Base-by-base conservation (phyloP, 2,888 invertebrate species). In the Lomographa bimaculata region DNA sequence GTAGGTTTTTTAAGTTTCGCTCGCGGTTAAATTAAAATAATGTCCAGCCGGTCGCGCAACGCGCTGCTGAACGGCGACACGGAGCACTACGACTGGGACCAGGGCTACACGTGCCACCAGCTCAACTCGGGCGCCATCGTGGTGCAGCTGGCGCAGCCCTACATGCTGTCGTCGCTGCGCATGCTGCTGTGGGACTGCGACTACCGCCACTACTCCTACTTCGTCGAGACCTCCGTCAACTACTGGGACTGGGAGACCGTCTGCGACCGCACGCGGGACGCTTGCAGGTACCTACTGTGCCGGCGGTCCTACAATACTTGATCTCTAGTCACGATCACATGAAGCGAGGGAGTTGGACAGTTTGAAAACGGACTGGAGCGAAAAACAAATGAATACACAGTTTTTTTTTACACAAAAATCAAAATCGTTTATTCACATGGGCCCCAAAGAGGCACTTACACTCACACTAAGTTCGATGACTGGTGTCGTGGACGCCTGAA, bases 161-260 rank as follows among this genome's bases (percentile, higher is more conserved):
- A 97, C 79, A 91, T 97, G 70, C 93, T 99, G 47, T 93, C 94
- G 38, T 97, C 97, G 12, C 93, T 99, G 91, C 93, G 97, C 81
- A 86, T 99, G 71, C 89, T 99, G 57, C 90, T 99, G 47, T 99
- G 99, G 99, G 99, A 99, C 89, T 98, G 98, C 80, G 97, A 97
- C 85, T 95, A 95, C 77, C 92, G 98, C 30, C 95, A 95, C 54
- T 99, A 99, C 87, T 96, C 97, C 29, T 99, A 98, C 84, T 98
- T 97, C 78, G 94, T 99, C 34, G 98, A 99, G 90, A 96, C 97
- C 6, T 97, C 97, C 5, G 93, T 95, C 54, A 97, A 99, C 87
- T 93, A 94, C 69, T 94, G 94, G 90, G 95, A 96, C 71, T 99
- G 99, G 97, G 94, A 95, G 72, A 92, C 95, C 69, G 94, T 98